Base-by-base conservation (phyloP, 2,888 invertebrate genomes). In the Agrilus biguttatus region DNA sequence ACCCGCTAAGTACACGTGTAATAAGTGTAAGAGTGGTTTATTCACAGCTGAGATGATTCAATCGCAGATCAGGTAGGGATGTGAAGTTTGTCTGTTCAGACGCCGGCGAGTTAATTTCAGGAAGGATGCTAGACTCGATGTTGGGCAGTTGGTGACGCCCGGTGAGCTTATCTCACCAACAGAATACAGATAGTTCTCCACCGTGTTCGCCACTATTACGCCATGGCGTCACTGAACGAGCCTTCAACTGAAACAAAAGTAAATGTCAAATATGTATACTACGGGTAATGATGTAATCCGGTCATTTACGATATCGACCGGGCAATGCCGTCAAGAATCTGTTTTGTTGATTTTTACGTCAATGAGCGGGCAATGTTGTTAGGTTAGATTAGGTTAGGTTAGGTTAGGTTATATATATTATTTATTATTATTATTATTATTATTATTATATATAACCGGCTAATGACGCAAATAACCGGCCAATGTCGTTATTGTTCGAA, bases 141-240 rank as follows among this genome's bases (percentile, higher is more conserved):
- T 42, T 44, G 59, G 61, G 59, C 60, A 60, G 57, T 42, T 49
- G 47, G 19, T 59, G 54, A 47, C 62, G 61, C 61, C 63, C 65
- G 51, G 51, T 53, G 44, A 60, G 58, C 60, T 58, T 58, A 55
- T 63, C 63, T 83, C 83, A 84, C 83, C 84, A 84, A 69, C 83
- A 83, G 69, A 80, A 83, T 48, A 84, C 83, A 56, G 83, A 81
- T 52, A 83, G 72, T 69, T 83, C 83, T 40, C 81, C 82, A 54
- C 79, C 77, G 62, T 80, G 76, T 53, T 77, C 77, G 47, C 72
- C 74, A 52, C 76, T 76, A 57, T 76, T 77, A 53, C 82, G 74
- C 83, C 83, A 83, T 53, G 81, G 76, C 44, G 81, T 78, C 61
- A 83, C 81, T 39, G 80, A 78, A 58, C 80, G 75, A 59, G 82